Base-by-base conservation (phyloP, 2,113 vertebrate genomes). In the Passer montanus region DNA sequence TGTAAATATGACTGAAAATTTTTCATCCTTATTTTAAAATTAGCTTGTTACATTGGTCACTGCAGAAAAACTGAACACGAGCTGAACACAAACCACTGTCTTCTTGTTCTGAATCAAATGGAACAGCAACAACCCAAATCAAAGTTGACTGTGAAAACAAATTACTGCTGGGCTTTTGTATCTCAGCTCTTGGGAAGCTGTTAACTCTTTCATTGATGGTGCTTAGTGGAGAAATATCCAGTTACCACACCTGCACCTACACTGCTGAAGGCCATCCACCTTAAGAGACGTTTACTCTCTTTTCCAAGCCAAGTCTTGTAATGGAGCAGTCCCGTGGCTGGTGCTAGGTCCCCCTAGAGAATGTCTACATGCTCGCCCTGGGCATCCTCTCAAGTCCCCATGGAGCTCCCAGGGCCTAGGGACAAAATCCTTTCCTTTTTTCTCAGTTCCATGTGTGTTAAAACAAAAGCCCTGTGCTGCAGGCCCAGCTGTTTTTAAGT, bases 311-410 rank as follows among this genome's bases (percentile, higher is more conserved):
- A 46, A 67, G 9, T 16, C 37, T 41, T 8, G 8, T 35, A 69
- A 30, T 28, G 27, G 18, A 87, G 50, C 50, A 39, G 23, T 39
- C 3, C 7, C 11, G 10, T 59, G 30, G 6, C 3, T 8, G 2
- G 44, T 44, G 33, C 23, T 67, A 27, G 21, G 37, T 49, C 17
- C 31, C 41, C 46, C 63, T 62, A 28, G n/a, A 74, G 30, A 84
- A 62, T 1, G 1, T 35, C 30, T 13, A 1, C 1, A 0, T 66
- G 18, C 44, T 82, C 3, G 0, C 47, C 13, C 46, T 43, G 30
- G 26, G 22, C 4, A 31, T 68, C 72, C 33, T 76, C 35, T 15
- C 1, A 53, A 37, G 30, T 70, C 24, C 53, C 16, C 46, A 11
- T 0, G 1, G 11, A 66, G n/a, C 17, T 78, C 28, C 68, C 5